Base-by-base conservation (phyloP, 2,113 vertebrate species). In the Haemorhous mexicanus region DNA sequence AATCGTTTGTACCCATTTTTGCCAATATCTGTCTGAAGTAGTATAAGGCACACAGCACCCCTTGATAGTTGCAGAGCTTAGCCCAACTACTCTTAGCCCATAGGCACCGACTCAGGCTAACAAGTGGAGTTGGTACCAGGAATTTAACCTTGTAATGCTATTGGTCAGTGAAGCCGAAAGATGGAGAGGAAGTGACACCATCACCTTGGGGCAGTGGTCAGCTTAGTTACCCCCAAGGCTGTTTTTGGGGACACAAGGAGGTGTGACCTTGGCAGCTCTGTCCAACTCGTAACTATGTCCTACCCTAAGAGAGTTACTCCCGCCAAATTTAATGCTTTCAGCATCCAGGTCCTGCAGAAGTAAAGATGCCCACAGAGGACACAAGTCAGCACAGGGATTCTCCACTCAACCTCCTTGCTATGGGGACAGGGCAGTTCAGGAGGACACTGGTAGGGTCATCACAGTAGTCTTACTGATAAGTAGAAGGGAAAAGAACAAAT, bases 331-430 rank as follows among this genome's bases (percentile, higher is more conserved):
- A 33, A 35, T 35, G 59, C 50, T 74, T 39, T 58, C 0, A 1
- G 10, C 20, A 13, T 68, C 24, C 19, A n/a, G 3, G 2, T 61
- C 61, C 44, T 7, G 3, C 53, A 58, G 21, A 4, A 13, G 13
- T 14, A 56, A 47, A 58, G 32, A 28, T 67, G 19, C 28, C 23
- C 16, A 19, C 7, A 16, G 17, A 39, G 47, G 47, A 68, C 32
- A 53, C 13, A 63, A 69, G 6, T 43, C 32, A 63, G 27, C 13
- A 7, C 10, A 26, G 22, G 3, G 16, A 3, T 69, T 78, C 28
- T 24, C 26, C 24, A 10, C 8, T 11, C 0, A 0, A 50, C 21
- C 11, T 69, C 5, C 28, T 21, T 91, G 32, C 19, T n/a, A 4
- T 28, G 13, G 33, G 14, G 20, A 43, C 2, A 1, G 9, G 30